A percentile compares a stretch with the other conserved stretches of the same genome.
phyloP scores from a whole-genome alignment of 2,888 invertebrate genomes.

The Agrochola lychnidis region DNA sequence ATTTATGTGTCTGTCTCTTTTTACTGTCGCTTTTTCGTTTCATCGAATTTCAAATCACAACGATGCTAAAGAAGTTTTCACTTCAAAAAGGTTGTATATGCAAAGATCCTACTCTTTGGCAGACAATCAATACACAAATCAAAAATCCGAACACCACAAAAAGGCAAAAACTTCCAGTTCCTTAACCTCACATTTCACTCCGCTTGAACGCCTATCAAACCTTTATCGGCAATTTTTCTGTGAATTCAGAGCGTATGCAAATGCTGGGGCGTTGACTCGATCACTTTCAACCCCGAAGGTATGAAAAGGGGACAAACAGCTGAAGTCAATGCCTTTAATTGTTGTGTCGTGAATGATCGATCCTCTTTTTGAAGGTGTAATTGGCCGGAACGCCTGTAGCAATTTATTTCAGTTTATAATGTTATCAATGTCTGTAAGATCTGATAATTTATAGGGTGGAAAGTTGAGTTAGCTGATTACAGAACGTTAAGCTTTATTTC shows the following conservation, averaged over 20 bases:
- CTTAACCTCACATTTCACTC: constrained; percentile 7
- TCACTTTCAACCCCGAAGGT: constrained; percentile 47
- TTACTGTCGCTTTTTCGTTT: too few species aligned
- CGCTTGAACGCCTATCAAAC: neutral
- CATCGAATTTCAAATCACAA: too few species aligned
- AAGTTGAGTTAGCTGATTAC: neutral
- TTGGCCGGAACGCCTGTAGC: neutral
- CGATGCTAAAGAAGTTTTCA: too few species aligned
- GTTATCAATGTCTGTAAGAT: neutral
- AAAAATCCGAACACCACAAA: neutral
- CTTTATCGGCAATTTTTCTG: neutral
- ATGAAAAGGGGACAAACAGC: constrained; percentile 51
- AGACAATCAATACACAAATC: neutral
- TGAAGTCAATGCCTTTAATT: constrained; percentile 48
- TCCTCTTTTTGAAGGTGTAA: neutral
- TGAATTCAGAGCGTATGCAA: constrained; percentile 58
- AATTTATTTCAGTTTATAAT: neutral
- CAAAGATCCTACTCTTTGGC: neutral
- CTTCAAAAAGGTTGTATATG: too few species aligned
- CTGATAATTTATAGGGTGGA: neutral
- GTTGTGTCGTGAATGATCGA: constrained; percentile 29
- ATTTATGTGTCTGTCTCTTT: too few species aligned
- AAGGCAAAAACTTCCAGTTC: constrained; percentile 8
- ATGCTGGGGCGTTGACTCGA: constrained; percentile 62
- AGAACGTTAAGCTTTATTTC: neutral